Conservation (phyloP, 2,113 vertebrate species). For the Aplodontia rufa region DNA sequence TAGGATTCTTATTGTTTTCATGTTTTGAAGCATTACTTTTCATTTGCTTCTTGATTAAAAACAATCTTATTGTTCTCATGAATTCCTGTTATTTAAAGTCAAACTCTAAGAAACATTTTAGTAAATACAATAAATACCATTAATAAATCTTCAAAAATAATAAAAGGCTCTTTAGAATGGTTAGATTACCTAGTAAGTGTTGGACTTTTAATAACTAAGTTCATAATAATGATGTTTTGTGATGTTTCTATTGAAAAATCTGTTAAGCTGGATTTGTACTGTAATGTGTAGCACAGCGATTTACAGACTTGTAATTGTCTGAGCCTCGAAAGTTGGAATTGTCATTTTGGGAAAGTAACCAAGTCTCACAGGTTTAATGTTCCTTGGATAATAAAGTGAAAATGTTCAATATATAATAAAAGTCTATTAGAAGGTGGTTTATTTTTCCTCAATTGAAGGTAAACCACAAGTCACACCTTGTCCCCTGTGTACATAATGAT, state of each 20-base stretch:
- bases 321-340: background rate
- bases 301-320: background rate
- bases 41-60: conserved; percentile 16
- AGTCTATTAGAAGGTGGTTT: background rate
- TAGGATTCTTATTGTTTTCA: background rate
- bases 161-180: background rate
- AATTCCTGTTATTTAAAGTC: background rate
- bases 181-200: background rate
- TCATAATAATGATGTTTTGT: background rate
- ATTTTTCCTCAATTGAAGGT: background rate
- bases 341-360: conserved; percentile 24
- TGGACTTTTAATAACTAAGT: conserved; percentile 3
- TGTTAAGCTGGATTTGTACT: background rate
- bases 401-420: background rate
- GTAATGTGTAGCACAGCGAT: background rate
- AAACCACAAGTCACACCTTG: background rate
- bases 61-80: background rate
- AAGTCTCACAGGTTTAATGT: background rate
- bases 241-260: conserved; percentile 4
- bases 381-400: background rate
- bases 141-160: conserved; percentile 40
- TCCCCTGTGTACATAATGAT: background rate
- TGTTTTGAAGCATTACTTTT: conserved; percentile 35
- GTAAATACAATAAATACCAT: background rate
- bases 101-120: conserved; percentile 31